Evolutionary conservation across 2,797 vertebrate genomes (phyloP), one percentile per base, ranked within the genome.

Genomic region (Cottoperca gobio): DNA sequence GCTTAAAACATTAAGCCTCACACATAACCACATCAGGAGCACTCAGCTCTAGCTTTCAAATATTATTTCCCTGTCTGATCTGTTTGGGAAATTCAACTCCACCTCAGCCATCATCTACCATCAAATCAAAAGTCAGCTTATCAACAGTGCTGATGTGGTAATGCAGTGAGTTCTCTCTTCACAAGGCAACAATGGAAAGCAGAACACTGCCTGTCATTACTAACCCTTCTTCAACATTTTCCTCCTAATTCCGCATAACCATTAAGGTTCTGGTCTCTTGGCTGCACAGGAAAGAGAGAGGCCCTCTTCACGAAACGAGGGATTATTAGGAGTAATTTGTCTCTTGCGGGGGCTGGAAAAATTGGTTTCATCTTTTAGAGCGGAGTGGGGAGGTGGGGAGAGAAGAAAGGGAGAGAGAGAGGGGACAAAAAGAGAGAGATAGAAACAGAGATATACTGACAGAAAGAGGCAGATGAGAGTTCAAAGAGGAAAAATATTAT

Each of bases 251-350:
- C 76, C 71, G 57, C 70, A 77, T 79, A 89, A 78, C 83, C 89
- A 92, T 91, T 91, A 90, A 76, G 72, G 84, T 68, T 76, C 77
- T 63, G 76, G 78, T 86, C 78, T 84, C 76, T 78, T 80, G 65
- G 64, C 72, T 57, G 75, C 79, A 74, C 42, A 54, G 60, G 68
- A 73, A 79, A 82, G 80, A 79, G 89, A 88, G 69, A 86, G 79
- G 62, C 77, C 81, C 86, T 91, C 85, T 91, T 84, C 73, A 86
- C 87, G 90, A 91, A 92, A 91, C 82, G 45, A 91, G 83, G 83
- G 88, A 91, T 91, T 91, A 92, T 94, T 94, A 93, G 83, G 60
- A 86, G 90, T 89, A 89, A 94, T 95, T 93, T 93, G 84, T 87
- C 81, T 86, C 73, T 60, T 64, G 82, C 43, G 37, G 76, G 64